phyloP scores from a whole-genome alignment of 1,140 invertebrate species.

The Eulimnadia texana region DNA sequence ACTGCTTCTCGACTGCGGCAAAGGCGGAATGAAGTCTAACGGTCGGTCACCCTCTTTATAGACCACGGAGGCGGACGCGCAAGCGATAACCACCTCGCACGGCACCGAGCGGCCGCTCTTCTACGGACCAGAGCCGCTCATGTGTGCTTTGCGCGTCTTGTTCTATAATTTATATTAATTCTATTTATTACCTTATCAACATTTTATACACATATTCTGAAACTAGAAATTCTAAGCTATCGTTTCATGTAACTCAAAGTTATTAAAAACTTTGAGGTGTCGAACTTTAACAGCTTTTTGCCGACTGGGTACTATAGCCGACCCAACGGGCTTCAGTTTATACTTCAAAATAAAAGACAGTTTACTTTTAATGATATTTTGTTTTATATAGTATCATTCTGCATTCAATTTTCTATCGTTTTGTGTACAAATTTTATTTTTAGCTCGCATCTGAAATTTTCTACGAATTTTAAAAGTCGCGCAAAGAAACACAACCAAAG shows the following conservation, averaged over 20 bases:
- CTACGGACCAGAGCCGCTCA: not conserved
- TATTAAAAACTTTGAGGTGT: not conserved
- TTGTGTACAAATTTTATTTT: not conserved
- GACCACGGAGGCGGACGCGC: not conserved
- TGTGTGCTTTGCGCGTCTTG: not conserved
- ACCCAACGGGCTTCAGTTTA: not conserved
- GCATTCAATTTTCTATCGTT: conserved; percentile 1
- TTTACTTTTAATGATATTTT: not conserved
- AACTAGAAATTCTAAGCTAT: not conserved
- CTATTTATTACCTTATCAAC: not conserved
- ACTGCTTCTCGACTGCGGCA: not conserved
- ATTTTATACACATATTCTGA: not conserved
- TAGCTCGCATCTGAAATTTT: not conserved
- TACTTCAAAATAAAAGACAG: not conserved
- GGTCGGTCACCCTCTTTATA: not conserved
- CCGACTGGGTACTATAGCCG: not conserved
- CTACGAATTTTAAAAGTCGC: not conserved
- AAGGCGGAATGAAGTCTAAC: not conserved
- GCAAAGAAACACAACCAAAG: conserved; percentile 6
- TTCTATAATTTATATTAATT: not conserved
- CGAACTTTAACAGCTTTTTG: not conserved
- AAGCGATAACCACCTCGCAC: not conserved
- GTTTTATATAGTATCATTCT: not conserved
- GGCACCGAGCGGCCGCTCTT: not conserved
- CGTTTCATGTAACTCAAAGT: not conserved